A percentile compares a stretch with the other conserved stretches of the same genome.
Conservation (phyloP, 2,888 invertebrate genomes). For the Habrosyne pyritoides region DNA sequence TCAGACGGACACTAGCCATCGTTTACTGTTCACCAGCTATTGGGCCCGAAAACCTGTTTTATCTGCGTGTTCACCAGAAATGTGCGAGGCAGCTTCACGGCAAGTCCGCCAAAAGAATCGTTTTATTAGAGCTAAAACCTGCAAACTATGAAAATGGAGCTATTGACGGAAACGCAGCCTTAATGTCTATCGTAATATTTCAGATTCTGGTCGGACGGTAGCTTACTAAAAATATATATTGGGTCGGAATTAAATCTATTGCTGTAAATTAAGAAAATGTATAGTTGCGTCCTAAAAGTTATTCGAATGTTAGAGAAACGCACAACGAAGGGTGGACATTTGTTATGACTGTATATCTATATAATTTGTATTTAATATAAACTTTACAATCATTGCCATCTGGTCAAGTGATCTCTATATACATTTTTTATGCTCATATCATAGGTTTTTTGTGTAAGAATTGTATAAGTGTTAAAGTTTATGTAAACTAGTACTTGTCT, state of each 20-base stretch:
- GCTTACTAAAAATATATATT: no score
- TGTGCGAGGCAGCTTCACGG: no score
- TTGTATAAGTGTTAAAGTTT: slow-evolving; percentile 2
- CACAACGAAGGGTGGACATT: neutral
- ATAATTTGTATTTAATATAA: neutral
- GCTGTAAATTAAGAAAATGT: slow-evolving; percentile 9
- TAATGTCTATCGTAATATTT: no score
- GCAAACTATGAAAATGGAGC: no score
- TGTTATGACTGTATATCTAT: slow-evolving; percentile 1
- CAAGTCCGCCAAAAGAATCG: no score
- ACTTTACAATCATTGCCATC: neutral
- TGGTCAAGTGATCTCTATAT: neutral
- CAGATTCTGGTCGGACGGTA: neutral
- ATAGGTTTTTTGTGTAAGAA: slow-evolving; percentile 1
- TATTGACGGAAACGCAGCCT: no score
- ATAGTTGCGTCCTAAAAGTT: neutral
- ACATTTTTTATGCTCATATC: neutral
- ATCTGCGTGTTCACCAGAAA: no score
- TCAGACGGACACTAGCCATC: no score
- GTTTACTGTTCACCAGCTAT: no score
- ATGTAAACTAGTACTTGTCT: neutral
- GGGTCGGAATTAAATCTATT: no score
- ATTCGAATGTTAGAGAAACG: slow-evolving; percentile 3
- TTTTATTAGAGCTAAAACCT: no score
- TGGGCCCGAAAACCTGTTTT: no score